Base-by-base conservation (phyloP, 2,888 invertebrate genomes). In the Prosopocoilus inquinatus region DNA sequence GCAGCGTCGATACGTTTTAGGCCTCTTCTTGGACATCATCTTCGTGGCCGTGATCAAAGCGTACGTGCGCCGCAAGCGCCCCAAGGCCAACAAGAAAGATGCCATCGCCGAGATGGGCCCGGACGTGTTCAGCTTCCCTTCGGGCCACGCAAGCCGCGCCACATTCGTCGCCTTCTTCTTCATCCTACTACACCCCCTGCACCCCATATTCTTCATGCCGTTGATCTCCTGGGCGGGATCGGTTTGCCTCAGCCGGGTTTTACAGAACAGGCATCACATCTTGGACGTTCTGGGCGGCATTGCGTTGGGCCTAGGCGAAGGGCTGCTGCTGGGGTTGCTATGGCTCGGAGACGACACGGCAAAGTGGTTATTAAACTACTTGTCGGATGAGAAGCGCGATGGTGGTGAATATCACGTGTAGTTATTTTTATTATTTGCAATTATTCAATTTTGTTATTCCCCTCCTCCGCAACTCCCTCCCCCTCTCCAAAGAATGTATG, bases 91-190 rank as follows among this genome's bases (percentile, higher is more conserved):
- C 11, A 78, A 80, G 57, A 84, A 84, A 63, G 89, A 91, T 71
- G 82, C 88, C 62, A 76, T 88, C 57, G 82, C 72, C 11, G 73
- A 83, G 34, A 78, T 92, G 13, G 91, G 93, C 0, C 90, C 94
- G 0, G 96, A 96, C 75, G 89, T 93, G 68, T 97, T 88, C 74
- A 87, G 89, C 46, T 98, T 98, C 74, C 98, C 97, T 9, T 97
- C 96, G 0, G 96, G 96, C 0, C 97, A 98, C 75, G 87, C 94
- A 1, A 94, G 96, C 20, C 80, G 97, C 64, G 86, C 93, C 0
- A 83, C 88, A 3, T 84, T 90, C 72, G 79, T 96, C 15, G 80
- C 87, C 2, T 84, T 85, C 56, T 89, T 91, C 71, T 88, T 94
- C 61, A 80, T 84, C 3, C 78, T 81, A 58, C 68, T 89, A 15